Evolutionary conservation across 2,113 vertebrate species (phyloP).

Genomic region (Oreamnos americanus): DNA sequence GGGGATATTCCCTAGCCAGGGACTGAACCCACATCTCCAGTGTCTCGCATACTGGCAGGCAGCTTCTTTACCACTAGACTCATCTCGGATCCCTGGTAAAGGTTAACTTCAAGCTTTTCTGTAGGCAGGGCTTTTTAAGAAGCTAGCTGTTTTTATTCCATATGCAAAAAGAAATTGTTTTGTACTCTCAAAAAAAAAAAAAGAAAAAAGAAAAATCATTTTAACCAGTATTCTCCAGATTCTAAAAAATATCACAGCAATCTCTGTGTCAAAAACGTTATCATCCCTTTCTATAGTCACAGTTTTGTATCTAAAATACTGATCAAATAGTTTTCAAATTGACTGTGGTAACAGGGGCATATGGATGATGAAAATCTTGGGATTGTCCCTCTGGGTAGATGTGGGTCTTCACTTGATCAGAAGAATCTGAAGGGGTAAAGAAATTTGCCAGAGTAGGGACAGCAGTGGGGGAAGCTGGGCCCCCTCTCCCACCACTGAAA

Average conservation of each 20-base stretch:
- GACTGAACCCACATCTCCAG: not conserved
- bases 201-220: not conserved
- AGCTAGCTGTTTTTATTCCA: not conserved
- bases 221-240: not conserved
- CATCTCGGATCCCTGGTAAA: not conserved
- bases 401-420: not conserved
- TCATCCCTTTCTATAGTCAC: not conserved
- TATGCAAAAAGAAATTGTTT: not conserved
- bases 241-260: not conserved
- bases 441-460: not conserved
- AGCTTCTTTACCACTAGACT: not conserved
- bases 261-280: not conserved
- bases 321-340: not conserved
- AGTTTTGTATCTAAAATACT: not conserved
- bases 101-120: not conserved
- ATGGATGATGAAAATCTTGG: not conserved
- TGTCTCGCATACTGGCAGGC: not conserved
- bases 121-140: not conserved
- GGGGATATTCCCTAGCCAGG: not conserved
- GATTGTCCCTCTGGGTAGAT: not conserved
- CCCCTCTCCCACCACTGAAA: fast-evolving
- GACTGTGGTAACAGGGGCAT: not conserved
- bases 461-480: not conserved
- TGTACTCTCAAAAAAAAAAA: not conserved
- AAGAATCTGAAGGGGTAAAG: not conserved